Evolutionary conservation across 1,140 invertebrate species (phyloP).

Genomic region (Drosophila rufa): DNA sequence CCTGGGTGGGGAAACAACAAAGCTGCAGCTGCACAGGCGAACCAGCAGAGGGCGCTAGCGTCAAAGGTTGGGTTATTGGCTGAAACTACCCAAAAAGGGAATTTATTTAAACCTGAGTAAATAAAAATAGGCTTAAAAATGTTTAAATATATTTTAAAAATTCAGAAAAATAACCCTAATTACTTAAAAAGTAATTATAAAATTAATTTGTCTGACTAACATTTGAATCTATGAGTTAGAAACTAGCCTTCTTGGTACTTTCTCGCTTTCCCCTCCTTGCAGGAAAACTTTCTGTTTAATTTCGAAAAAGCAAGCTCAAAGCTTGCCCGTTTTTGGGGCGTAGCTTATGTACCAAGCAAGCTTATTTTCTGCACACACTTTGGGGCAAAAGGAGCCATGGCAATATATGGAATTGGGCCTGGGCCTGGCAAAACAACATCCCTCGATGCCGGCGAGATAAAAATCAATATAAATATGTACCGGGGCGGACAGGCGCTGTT

Average conservation of each 20-base stretch:
- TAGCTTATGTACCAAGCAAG: slow-evolving; percentile 58
- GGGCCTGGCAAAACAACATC: slow-evolving; percentile 63
- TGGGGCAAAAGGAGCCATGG: slow-evolving; percentile 5
- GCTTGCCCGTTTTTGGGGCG: slow-evolving; percentile 62
- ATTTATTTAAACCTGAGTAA: not conserved
- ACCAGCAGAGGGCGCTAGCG: slow-evolving; percentile 43
- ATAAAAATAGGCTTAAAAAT: not conserved
- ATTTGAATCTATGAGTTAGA: no score
- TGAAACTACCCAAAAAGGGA: slow-evolving; percentile 14
- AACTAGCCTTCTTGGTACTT: not conserved
- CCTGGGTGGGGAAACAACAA: slow-evolving; percentile 18
- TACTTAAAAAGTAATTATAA: fast-evolving
- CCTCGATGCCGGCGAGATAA: slow-evolving; percentile 74
- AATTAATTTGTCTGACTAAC: no score
- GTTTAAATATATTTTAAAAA: not conserved
- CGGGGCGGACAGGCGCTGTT: slow-evolving; percentile 34
- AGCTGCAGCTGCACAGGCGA: slow-evolving; percentile 11
- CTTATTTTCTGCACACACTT: slow-evolving; percentile 51
- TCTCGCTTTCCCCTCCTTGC: slow-evolving; percentile 35
- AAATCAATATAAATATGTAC: slow-evolving; percentile 69
- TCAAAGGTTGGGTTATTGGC: slow-evolving; percentile 42
- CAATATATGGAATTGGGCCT: slow-evolving; percentile 34
- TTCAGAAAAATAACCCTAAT: fast-evolving
- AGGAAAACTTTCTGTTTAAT: slow-evolving; percentile 12
- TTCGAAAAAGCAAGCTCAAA: slow-evolving; percentile 67